Base-by-base conservation (phyloP, 2,113 vertebrate species). In the Oreochromis aureus region DNA sequence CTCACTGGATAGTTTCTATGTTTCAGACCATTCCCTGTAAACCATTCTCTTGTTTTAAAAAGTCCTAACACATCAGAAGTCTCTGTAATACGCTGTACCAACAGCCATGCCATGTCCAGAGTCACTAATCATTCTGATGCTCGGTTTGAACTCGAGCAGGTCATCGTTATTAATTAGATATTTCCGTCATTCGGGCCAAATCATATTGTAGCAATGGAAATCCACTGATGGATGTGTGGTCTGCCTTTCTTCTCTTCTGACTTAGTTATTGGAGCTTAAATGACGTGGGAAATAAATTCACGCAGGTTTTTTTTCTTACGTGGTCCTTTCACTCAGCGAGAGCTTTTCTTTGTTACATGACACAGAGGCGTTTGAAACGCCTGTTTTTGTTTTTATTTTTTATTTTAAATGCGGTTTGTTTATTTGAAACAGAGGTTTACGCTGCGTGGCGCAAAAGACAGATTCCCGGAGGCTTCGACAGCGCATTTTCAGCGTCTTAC, bases 191-290 rank as follows among this genome's bases (percentile, higher is more conserved):
- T 59, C 58, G 5, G 58, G 27, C 15, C 58, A 66, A 36, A 66
- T 36, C 10, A 36, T 66, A 39, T 66, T 66, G 1, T 66, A 66
- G 61, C 6, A 7, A n/a, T 7, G 30, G 30, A 63, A 63, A 63
- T 11, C 0, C 0, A 63, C 19, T 2, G 18, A 36, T n/a, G 61
- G 61, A 7, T 10, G 6, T 3, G 3, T 7, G n/a, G 18, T n/a
- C 59, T 18, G 59, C 59, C 18, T 63, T 36, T 63, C 10, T 63
- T 63, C 32, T 66, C 3, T 1, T 34, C 59, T 36, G 10, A 36
- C 61, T 12, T 32, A 1, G 32, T 1, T 32, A 12, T 7, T 66
- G 61, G 61, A 66, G 61, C 19, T 66, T 39, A n/a, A 66, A 12
- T 39, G 39, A 66, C 39, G 32, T 13, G 61, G 10, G 34, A 66